Conservation (phyloP, 2,888 invertebrate genomes). For the Aleiodes leptofemur region DNA sequence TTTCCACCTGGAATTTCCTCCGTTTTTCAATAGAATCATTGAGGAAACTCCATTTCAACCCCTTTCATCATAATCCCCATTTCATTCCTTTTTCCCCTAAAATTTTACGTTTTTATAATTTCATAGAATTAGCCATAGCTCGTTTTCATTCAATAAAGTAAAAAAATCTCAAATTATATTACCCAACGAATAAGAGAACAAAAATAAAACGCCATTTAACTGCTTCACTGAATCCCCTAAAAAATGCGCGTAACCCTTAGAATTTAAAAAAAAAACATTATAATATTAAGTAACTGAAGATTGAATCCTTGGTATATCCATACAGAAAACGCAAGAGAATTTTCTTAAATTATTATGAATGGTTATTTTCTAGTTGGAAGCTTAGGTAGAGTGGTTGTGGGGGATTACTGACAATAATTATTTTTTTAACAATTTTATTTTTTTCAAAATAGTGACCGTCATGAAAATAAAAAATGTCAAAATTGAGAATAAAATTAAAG, state of each 20-base stretch:
- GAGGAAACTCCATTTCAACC: too few relatives aligned
- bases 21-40: too few relatives aligned
- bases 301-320: constrained; percentile 42
- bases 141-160: too few relatives aligned
- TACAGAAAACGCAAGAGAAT: constrained; percentile 35
- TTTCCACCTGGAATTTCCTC: too few relatives aligned
- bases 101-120: neutral
- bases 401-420: constrained; percentile 58
- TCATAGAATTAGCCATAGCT: constrained; percentile 1
- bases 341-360: constrained; percentile 26
- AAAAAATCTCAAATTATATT: too few relatives aligned
- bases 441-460: constrained; percentile 33
- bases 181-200: too few relatives aligned
- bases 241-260: neutral
- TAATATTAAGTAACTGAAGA: constrained; percentile 15
- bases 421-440: constrained; percentile 52
- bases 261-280: neutral
- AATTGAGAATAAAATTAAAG: constrained; percentile 24
- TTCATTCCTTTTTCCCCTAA: neutral
- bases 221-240: too few relatives aligned
- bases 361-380: constrained; percentile 64
- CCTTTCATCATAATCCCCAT: too few relatives aligned
- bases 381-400: constrained; percentile 65
- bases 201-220: too few relatives aligned
- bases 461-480: constrained; percentile 8